A percentile compares a stretch with the other conserved stretches of the same genome.
phyloP scores from a whole-genome alignment of 2,888 invertebrate species.

The Acronicta leporina region DNA sequence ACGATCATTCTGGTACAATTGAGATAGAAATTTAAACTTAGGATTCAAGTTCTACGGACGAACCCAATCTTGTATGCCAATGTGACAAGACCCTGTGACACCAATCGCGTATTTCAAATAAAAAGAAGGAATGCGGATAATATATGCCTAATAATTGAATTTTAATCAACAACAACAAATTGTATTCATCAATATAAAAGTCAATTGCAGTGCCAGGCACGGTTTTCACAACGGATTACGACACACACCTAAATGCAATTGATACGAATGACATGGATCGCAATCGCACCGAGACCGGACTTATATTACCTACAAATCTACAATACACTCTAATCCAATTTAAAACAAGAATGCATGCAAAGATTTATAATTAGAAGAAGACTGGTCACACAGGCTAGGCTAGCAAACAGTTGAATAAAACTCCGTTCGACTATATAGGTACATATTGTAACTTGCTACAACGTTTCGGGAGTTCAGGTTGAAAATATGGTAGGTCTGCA shows the following conservation, averaged over 20 bases:
- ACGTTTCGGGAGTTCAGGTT: too few species aligned
- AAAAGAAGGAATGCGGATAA: neutral
- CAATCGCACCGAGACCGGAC: conserved; percentile 57
- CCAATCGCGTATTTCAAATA: neutral
- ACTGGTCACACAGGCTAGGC: neutral
- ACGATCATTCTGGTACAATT: too few species aligned
- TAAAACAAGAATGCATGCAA: too few species aligned
- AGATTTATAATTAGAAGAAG: too few species aligned
- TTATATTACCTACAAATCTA: conserved; percentile 33
- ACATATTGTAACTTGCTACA: too few species aligned
- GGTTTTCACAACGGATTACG: conserved; percentile 48
- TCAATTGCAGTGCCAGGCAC: conserved; percentile 35
- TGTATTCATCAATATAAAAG: conserved; percentile 35
- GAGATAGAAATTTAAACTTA: too few species aligned
- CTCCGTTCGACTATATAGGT: too few species aligned
- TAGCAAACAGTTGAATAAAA: too few species aligned
- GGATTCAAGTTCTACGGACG: too few species aligned
- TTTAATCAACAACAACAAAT: conserved; percentile 24
- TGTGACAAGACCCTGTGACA: neutral
- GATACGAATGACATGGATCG: conserved; percentile 62
- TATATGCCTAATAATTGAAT: conserved; percentile 18
- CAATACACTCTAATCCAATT: neutral
- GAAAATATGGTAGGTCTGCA: too few species aligned
- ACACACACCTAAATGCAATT: conserved; percentile 55
- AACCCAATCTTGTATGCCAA: neutral